Conservation (phyloP, 2,888 invertebrate species). For the Pachycephus smyrnensis region DNA sequence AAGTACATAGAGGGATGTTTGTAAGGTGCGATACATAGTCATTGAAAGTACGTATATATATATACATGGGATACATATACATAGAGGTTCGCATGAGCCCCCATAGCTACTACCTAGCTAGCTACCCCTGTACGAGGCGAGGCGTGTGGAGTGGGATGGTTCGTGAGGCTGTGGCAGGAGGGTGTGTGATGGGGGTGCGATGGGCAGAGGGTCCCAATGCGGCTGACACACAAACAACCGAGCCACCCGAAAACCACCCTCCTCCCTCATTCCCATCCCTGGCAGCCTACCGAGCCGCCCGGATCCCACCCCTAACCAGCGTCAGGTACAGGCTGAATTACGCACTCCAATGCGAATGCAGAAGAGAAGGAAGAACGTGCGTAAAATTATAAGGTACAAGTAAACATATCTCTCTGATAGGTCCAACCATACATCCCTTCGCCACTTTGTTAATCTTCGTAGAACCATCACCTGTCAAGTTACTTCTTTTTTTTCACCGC, state of each 20-base stretch:
- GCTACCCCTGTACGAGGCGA: not conserved
- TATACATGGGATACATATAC: slow-evolving; percentile 39
- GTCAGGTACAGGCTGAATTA: slow-evolving; percentile 59
- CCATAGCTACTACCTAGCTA: slow-evolving; percentile 6
- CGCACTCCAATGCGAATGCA: slow-evolving; percentile 47
- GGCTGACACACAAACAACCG: slow-evolving; percentile 67
- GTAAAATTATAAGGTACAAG: slow-evolving; percentile 40
- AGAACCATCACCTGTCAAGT: too few relatives aligned
- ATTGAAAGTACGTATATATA: slow-evolving; percentile 18
- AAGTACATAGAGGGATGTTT: slow-evolving; percentile 48
- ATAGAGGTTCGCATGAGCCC: slow-evolving; percentile 5
- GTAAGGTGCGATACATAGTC: slow-evolving; percentile 52
- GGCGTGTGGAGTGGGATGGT: slow-evolving; percentile 19
- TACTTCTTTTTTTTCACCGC: not conserved
- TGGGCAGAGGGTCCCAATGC: slow-evolving; percentile 60
- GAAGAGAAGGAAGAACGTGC: slow-evolving; percentile 24
- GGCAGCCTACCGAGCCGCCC: slow-evolving; percentile 20
- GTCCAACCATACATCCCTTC: not conserved
- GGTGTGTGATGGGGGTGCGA: slow-evolving; percentile 15
- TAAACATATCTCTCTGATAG: slow-evolving; percentile 24
- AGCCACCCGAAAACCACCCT: slow-evolving; percentile 41
- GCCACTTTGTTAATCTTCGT: not conserved
- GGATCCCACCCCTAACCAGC: slow-evolving; percentile 37
- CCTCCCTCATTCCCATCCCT: slow-evolving; percentile 27
- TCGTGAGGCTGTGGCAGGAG: slow-evolving; percentile 18